Evolutionary conservation across 1,140 invertebrate genomes (phyloP).

Genomic region (Cataglyphis hispanica): DNA sequence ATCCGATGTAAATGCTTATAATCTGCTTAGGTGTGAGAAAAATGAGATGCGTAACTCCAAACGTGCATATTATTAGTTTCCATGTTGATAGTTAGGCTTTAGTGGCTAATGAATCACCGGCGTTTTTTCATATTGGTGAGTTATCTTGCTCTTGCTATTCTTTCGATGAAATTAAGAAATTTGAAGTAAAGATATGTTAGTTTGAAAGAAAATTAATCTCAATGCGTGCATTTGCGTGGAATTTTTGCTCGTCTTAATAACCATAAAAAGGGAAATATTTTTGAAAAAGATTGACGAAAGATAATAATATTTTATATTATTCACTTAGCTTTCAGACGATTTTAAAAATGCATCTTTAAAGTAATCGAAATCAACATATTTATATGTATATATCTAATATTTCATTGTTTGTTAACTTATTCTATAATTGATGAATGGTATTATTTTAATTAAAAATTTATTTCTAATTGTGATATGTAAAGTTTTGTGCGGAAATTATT

Average conservation of each 20-base stretch:
- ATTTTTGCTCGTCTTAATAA: not conserved
- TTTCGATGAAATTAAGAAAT: not conserved
- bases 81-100: not conserved
- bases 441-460: not conserved
- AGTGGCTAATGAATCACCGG: slow-evolving; percentile 41
- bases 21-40: slow-evolving; percentile 15
- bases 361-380: not conserved
- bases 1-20: slow-evolving; percentile 16
- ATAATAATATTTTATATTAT: not conserved
- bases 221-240: not conserved
- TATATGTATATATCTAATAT: not conserved
- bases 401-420: not conserved
- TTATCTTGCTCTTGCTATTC: slow-evolving; percentile 27
- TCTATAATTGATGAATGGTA: not conserved
- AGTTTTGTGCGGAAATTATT: not conserved
- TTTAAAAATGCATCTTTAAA: not conserved
- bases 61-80: slow-evolving; percentile 23
- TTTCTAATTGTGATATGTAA: not conserved
- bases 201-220: slow-evolving; percentile 44
- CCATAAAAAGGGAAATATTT: not conserved
- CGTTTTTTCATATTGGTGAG: slow-evolving; percentile 25
- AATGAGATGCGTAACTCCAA: slow-evolving; percentile 14
- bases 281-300: not conserved
- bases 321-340: not conserved
- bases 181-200: slow-evolving; percentile 21